phyloP scores from a whole-genome alignment of 2,113 vertebrate species.

The Eretmochelys imbricata region DNA sequence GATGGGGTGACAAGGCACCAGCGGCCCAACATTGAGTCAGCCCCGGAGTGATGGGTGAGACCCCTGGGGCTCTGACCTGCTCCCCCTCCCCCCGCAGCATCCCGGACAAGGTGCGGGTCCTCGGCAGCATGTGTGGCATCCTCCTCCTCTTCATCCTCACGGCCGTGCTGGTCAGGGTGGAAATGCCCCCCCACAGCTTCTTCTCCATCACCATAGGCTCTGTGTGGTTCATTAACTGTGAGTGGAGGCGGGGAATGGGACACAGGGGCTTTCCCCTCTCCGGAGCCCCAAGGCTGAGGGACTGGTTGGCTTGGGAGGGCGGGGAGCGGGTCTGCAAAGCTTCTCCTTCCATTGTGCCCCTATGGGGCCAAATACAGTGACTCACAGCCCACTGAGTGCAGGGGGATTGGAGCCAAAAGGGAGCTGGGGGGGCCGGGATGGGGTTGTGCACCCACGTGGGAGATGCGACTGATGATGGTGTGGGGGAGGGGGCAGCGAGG shows the following conservation, averaged over 20 bases:
- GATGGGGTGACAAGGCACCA: too few species aligned
- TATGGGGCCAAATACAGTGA: not conserved
- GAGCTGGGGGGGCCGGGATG: not conserved
- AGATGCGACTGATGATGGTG: not conserved
- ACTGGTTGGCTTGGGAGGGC: not conserved
- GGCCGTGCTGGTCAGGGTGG: constrained; percentile 83
- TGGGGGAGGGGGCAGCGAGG: not conserved
- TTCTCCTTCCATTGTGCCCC: not conserved
- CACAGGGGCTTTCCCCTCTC: not conserved
- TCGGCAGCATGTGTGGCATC: constrained; percentile 84
- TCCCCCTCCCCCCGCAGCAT: constrained; percentile 74
- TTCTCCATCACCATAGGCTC: constrained; percentile 90
- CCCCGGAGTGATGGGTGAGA: not conserved
- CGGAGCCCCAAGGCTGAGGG: too few species aligned
- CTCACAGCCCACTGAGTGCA: not conserved
- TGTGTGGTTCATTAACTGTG: constrained; percentile 93
- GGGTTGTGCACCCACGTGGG: not conserved
- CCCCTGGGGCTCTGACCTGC: not conserved
- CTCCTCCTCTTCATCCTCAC: constrained; percentile 87
- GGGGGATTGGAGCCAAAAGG: not conserved
- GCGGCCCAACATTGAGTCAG: too few species aligned
- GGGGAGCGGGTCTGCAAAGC: too few species aligned
- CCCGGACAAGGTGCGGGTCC: constrained; percentile 81
- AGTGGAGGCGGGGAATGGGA: constrained; percentile 41
- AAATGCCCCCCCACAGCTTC: constrained; percentile 79